phyloP scores from a whole-genome alignment of 1,140 invertebrate genomes.

The Vollenhovia emeryi region DNA sequence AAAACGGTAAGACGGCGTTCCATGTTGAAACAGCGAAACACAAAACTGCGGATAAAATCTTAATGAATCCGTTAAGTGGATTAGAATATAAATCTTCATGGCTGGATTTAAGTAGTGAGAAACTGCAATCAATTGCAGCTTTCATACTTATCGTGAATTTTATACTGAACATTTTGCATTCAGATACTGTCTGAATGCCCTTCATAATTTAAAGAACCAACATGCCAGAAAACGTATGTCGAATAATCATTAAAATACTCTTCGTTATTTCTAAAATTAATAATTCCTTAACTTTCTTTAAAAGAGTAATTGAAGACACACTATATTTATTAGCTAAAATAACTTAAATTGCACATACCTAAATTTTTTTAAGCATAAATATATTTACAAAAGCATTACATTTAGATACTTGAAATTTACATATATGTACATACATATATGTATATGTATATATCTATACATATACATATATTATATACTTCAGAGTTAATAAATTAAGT shows the following conservation, averaged over 20 bases:
- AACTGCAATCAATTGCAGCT: neutral
- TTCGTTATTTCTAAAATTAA: neutral
- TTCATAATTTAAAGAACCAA: neutral
- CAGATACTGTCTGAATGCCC: neutral
- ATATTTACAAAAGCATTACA: constrained; percentile 5
- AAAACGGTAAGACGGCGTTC: neutral
- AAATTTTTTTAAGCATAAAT: constrained; percentile 12
- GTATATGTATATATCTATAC: neutral
- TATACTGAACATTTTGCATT: neutral
- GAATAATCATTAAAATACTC: neutral
- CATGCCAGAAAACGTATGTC: neutral
- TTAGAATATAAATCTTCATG: neutral
- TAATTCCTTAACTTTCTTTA: neutral
- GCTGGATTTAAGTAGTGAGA: neutral
- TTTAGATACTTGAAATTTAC: neutral
- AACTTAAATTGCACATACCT: neutral
- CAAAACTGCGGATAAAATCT: neutral
- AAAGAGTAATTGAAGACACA: neutral
- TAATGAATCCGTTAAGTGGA: constrained; percentile 9
- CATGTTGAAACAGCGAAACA: neutral
- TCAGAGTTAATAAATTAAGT: neutral
- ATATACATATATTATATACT: neutral
- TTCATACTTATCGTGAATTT: neutral
- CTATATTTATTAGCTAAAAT: neutral
- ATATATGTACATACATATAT: neutral